Evolutionary conservation across 2,113 vertebrate species (phyloP).

Genomic region (Rhabdornis inornatus): DNA sequence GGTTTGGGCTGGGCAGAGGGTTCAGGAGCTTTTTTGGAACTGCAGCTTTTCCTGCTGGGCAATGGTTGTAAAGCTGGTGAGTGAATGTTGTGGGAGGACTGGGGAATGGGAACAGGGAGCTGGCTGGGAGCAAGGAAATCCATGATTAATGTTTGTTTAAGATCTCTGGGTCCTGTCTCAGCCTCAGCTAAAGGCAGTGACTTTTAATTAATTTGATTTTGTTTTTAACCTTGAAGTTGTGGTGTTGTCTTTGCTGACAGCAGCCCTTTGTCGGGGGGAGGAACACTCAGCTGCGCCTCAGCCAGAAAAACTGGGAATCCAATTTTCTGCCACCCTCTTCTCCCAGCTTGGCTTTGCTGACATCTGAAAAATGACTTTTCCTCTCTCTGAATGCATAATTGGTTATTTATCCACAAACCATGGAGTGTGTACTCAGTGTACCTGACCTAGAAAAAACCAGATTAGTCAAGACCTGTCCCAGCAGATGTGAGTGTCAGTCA

Average conservation of each 20-base stretch:
- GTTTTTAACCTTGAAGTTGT: background rate
- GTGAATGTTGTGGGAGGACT: fast-evolving
- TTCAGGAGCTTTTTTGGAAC: background rate
- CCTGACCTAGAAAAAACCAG: conserved; percentile 22
- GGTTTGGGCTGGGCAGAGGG: background rate
- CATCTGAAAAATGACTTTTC: conserved; percentile 36
- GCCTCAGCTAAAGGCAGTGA: background rate
- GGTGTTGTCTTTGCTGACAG: background rate
- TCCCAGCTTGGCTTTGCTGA: conserved; percentile 27
- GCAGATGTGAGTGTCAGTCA: conserved; percentile 67
- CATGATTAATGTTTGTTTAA: background rate
- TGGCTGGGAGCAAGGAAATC: background rate
- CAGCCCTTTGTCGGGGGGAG: background rate
- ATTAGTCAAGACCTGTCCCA: conserved; percentile 41
- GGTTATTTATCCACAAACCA: conserved; percentile 65
- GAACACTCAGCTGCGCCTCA: background rate
- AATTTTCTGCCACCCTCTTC: background rate
- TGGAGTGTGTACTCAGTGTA: conserved; percentile 50
- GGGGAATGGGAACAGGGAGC: background rate
- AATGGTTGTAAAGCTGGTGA: background rate
- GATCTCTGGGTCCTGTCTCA: background rate
- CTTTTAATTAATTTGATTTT: background rate
- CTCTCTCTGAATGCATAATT: conserved; percentile 69
- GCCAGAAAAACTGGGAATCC: conserved; percentile 23
- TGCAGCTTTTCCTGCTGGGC: background rate